phyloP scores from a whole-genome alignment of 1,140 invertebrate genomes.

The Choristoneura fumiferana region DNA sequence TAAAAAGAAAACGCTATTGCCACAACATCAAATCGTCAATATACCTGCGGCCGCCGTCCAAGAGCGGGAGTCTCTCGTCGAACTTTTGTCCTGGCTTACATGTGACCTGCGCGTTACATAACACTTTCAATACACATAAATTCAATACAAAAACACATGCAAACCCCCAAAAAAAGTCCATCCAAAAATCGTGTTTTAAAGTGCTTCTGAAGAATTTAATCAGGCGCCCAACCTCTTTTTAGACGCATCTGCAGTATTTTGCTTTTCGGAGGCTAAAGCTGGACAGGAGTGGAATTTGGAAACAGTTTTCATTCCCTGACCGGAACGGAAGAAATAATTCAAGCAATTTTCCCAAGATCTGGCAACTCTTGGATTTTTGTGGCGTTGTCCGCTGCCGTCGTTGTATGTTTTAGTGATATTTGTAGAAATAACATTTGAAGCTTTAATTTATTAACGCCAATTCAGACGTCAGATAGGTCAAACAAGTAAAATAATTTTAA shows the following conservation, averaged over 20 bases:
- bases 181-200: no score
- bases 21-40: conserved; percentile 42
- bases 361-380: background rate
- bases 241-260: no score
- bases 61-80: conserved; percentile 55
- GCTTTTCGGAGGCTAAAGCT: background rate
- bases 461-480: no score
- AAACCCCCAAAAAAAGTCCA: conserved; percentile 17
- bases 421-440: background rate
- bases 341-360: background rate
- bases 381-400: background rate
- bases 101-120: conserved; percentile 65
- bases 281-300: background rate
- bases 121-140: conserved; percentile 25
- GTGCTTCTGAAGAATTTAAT: no score
- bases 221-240: no score
- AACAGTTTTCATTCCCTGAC: no score
- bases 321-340: background rate
- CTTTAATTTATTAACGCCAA: no score
- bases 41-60: conserved; percentile 65
- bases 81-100: conserved; percentile 66
- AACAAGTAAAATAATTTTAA: no score
- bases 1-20: background rate
- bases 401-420: background rate
- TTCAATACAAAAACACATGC: conserved; percentile 51